phyloP scores from a whole-genome alignment of 2,888 invertebrate species.

The Actias luna region DNA sequence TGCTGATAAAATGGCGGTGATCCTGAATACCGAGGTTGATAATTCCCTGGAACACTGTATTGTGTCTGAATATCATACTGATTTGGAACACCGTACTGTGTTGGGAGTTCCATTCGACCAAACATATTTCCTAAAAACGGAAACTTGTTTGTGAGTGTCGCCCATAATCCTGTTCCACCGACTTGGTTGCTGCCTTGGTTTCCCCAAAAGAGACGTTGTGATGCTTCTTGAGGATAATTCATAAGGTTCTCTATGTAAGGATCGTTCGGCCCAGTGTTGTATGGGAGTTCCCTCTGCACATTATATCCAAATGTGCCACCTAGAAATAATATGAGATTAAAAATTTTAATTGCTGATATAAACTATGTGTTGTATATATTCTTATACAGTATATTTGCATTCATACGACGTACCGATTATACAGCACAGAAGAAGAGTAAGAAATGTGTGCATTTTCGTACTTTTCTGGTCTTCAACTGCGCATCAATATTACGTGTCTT shows the following conservation, averaged over 20 bases:
- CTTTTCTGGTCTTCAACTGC: constrained; percentile 68
- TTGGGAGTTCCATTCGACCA: constrained; percentile 63
- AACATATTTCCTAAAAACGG: constrained; percentile 71
- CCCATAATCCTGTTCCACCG: constrained; percentile 71
- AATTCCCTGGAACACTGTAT: constrained; percentile 27
- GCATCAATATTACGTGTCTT: constrained; percentile 68
- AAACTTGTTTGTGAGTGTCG: constrained; percentile 70
- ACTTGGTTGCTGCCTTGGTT: constrained; percentile 70
- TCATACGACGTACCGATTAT: constrained; percentile 64
- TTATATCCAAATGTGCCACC: constrained; percentile 65
- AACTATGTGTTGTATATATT: constrained; percentile 8
- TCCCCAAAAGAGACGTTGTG: constrained; percentile 70
- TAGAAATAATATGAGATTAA: constrained; percentile 38
- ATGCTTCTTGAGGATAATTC: constrained; percentile 56
- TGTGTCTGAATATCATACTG: constrained; percentile 29
- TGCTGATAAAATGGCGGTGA: constrained; percentile 39
- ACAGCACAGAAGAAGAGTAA: constrained; percentile 61
- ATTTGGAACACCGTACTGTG: constrained; percentile 53
- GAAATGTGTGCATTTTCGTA: constrained; percentile 69
- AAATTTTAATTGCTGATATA: not conserved
- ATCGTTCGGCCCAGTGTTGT: constrained; percentile 61
- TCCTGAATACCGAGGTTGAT: constrained; percentile 34
- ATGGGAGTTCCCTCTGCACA: constrained; percentile 60
- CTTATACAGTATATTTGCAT: constrained; percentile 19
- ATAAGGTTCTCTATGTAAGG: constrained; percentile 54